Evolutionary conservation across 2,797 vertebrate species (phyloP).

Genomic region (Phoxinus dragarum): DNA sequence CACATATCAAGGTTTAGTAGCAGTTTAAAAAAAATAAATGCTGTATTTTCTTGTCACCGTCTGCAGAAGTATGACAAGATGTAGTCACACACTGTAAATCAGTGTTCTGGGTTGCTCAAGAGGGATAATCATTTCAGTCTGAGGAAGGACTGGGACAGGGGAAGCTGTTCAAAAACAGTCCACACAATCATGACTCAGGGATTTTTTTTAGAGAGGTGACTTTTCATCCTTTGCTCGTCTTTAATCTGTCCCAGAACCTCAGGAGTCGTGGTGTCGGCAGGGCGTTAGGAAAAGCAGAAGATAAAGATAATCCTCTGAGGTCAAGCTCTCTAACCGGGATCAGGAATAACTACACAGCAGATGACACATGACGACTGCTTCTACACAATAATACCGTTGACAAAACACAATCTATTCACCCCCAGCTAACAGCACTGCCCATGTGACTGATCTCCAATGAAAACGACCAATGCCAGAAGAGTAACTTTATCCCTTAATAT

Average conservation of each 20-base stretch:
- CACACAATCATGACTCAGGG: constrained; percentile 35
- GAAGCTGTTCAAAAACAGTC: not conserved
- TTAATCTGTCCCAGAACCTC: not conserved
- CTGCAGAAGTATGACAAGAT: not conserved
- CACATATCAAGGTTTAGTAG: not conserved
- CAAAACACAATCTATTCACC: constrained; percentile 28
- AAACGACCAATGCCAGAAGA: not conserved
- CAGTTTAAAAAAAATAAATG: not conserved
- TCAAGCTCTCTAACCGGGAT: constrained; percentile 36
- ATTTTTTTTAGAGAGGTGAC: constrained; percentile 20
- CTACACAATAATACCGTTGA: constrained; percentile 41
- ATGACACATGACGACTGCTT: not conserved
- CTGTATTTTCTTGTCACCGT: not conserved
- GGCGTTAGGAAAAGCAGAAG: constrained; percentile 19
- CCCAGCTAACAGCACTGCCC: not conserved
- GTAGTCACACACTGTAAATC: not conserved
- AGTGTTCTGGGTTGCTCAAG: constrained; percentile 16
- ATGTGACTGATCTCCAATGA: not conserved
- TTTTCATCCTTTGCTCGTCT: constrained; percentile 7
- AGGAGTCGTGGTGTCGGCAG: not conserved
- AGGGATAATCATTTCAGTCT: constrained; percentile 1
- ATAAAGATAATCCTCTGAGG: constrained; percentile 48
- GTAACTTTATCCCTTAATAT: constrained; percentile 25
- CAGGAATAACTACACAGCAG: constrained; percentile 30
- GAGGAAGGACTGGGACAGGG: not conserved